Evolutionary conservation across 2,888 invertebrate genomes (phyloP).

Genomic region (Scaptomyza parva): DNA sequence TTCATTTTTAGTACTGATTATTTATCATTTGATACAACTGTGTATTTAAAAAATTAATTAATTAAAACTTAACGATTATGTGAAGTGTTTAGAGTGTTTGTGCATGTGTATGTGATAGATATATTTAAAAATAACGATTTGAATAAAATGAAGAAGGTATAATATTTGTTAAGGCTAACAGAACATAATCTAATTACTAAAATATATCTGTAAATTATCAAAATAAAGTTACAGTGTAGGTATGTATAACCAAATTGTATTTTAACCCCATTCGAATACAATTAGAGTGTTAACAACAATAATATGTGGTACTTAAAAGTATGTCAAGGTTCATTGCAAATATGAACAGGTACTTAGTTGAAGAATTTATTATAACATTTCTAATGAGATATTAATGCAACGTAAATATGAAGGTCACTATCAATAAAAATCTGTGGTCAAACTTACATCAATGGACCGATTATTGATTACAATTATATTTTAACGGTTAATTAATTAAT

Average conservation of each 20-base stretch:
- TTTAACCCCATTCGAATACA: neutral
- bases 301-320: too few relatives aligned
- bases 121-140: constrained; percentile 8
- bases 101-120: constrained; percentile 27
- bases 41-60: constrained; percentile 1
- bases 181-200: neutral
- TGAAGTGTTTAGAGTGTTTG: constrained; percentile 16
- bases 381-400: too few relatives aligned
- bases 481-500: too few relatives aligned
- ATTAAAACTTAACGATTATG: constrained; percentile 6
- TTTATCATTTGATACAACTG: neutral
- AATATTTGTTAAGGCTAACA: constrained; percentile 10
- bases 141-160: constrained; percentile 47
- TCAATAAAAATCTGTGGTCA: too few relatives aligned
- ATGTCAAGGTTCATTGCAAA: too few relatives aligned
- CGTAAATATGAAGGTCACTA: too few relatives aligned
- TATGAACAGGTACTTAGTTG: too few relatives aligned
- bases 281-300: neutral
- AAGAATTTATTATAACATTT: too few relatives aligned
- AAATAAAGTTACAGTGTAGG: constrained; percentile 3
- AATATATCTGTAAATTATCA: neutral
- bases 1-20: neutral
- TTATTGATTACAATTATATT: too few relatives aligned
- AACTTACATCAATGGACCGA: too few relatives aligned
- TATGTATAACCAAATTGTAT: constrained; percentile 16